Percentiles rank a stretch among this genome's conserved stretches.
Evolutionary conservation across 2,888 invertebrate species (phyloP).

Genomic region (Glyphotaelius pellucidus): DNA sequence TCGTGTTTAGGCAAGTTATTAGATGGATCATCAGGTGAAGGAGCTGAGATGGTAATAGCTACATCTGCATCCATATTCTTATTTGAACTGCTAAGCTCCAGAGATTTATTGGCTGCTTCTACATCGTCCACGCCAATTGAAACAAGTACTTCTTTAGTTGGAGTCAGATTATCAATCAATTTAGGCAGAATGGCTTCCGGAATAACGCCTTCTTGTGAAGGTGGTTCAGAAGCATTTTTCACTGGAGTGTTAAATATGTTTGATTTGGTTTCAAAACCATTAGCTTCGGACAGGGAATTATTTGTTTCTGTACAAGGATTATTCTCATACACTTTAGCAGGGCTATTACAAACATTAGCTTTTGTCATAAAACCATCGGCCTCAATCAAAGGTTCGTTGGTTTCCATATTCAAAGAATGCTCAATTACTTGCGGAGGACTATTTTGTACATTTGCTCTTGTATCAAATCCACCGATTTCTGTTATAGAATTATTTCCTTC

Average conservation of each 20-base stretch:
- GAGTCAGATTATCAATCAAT: neutral
- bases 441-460: neutral
- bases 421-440: neutral
- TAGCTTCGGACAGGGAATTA: neutral
- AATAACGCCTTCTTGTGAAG: neutral
- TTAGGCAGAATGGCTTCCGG: neutral
- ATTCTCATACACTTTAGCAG: neutral
- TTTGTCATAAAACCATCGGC: neutral
- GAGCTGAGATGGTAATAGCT: neutral
- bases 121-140: neutral
- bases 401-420: neutral
- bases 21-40: neutral
- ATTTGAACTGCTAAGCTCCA: neutral
- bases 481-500: neutral
- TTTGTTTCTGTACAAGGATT: neutral
- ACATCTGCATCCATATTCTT: neutral
- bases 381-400: neutral
- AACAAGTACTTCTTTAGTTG: neutral
- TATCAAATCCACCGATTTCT: neutral
- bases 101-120: neutral
- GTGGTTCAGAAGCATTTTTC: neutral
- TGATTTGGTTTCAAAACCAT: conserved; percentile 22
- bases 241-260: conserved; percentile 30
- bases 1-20: neutral
- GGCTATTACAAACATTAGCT: neutral